Evolutionary conservation across 2,113 vertebrate species (phyloP), one percentile per base, ranked within the genome.

Genomic region (Scatophagus argus): DNA sequence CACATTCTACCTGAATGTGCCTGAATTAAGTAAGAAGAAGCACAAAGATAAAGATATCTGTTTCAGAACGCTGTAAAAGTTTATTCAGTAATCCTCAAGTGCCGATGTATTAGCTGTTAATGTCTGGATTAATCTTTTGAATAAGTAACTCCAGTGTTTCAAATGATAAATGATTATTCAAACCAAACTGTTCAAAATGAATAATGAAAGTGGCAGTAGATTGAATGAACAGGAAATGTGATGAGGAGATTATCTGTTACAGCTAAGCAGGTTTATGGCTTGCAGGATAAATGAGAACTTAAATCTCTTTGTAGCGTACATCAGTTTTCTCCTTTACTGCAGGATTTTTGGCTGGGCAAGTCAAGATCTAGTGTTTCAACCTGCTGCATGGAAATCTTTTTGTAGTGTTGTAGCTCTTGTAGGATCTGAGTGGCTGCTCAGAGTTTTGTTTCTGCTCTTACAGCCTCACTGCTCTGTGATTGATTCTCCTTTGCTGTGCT

Each of bases 181-280:
- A 74, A 61, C 6, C 3, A 65, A 82, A 71, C 65, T 16, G 54
- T 62, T 70, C 6, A 36, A 66, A 60, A 55, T 74, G 29, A 62
- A 59, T 70, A 58, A 84, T 78, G 63, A 71, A 72, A 80, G 73
- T 61, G 47, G 52, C 54, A 8, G 47, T 52, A 32, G 77, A 78
- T 70, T 69, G 81, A 76, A 79, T 70, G 60, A 88, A 23, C 64
- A 85, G 84, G 71, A 88, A 83, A 86, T 82, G 75, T 74, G 71
- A 89, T 79, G 82, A 79, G 79, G 76, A 81, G 77, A 87, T 87
- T 77, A 88, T 84, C 68, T 87, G 66, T 76, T 79, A 69, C 55
- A 73, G 80, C 54, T 87, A 78, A 81, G 74, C 89, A 87, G 79
- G 77, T 87, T 85, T 76, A 83, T 74, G 39, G 69, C 73, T 58